Evolutionary conservation across 2,888 invertebrate species (phyloP), one percentile per base, ranked within the genome.

Genomic region (Anticlea derivata): DNA sequence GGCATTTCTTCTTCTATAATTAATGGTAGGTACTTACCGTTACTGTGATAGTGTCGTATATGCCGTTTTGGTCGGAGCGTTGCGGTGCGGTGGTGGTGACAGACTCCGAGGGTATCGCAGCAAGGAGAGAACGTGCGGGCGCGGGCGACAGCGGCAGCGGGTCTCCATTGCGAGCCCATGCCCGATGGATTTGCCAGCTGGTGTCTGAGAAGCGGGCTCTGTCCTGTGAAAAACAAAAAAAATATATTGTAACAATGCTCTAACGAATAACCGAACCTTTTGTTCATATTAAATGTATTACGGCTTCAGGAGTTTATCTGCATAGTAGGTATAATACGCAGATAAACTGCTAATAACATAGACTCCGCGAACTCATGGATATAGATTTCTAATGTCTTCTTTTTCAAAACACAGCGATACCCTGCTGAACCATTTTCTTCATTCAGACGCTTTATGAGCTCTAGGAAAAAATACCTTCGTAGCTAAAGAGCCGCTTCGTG

Each of bases 121-220:
- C 65, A 50, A 75, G 70, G 24, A 73, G 65, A 11, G 77, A 66
- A 7, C 83, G 73, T 24, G 73, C 55, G 0, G 82, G 76, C 55
- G 84, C 79, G 20, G 89, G 86, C 50, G 90, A 83, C 49, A 84
- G 70, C 62, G 84, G 83, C 4, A 86, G 75, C 35, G 86, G 79
- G 50, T 85, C 85, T 27, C 84, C 89, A 71, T 87, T 92, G 57
- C 92, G 91, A 38, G 91, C 82, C 94, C 94, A 94, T 70, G 93
- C 93, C 56, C 93, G 92, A 75, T 94, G 94, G 57, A 95, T 94
- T 77, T 93, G 94, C 92, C 94, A 94, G 73, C 94, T 94, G 48
- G 95, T 94, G 78, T 95, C 95, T 63, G 93, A 92, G 77, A 94
- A 95, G 70, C 94, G 91, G 63, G 94, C 93, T 71, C 93, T 92